Percentiles rank a stretch among this genome's conserved stretches.
Conservation (phyloP, 2,888 invertebrate species). For the Campaea margaritaria region DNA sequence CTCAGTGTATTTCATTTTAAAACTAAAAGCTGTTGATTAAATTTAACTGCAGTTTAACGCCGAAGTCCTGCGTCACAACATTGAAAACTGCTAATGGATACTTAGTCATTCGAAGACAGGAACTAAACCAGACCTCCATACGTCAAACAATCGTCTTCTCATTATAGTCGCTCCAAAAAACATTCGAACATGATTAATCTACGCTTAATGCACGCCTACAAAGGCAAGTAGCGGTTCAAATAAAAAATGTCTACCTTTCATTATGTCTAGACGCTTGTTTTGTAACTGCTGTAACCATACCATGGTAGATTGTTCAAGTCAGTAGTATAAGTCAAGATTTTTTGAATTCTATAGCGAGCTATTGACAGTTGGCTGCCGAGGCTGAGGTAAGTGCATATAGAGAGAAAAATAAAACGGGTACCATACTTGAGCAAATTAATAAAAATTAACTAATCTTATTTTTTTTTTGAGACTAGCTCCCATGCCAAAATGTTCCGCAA, state of each 20-base stretch:
- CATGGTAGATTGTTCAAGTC: not conserved
- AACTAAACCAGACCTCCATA: slow-evolving; percentile 19
- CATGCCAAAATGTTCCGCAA: no score
- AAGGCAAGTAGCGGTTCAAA: slow-evolving; percentile 55
- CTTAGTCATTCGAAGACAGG: slow-evolving; percentile 37
- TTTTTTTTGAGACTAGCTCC: no score
- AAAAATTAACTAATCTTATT: no score
- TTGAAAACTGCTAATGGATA: slow-evolving; percentile 15
- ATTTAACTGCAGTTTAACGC: not conserved
- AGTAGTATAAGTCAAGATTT: slow-evolving; percentile 11
- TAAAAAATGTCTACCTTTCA: slow-evolving; percentile 71
- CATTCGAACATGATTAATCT: slow-evolving; percentile 62
- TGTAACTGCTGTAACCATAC: slow-evolving; percentile 49
- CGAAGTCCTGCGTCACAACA: slow-evolving; percentile 1
- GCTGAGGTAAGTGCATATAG: no score
- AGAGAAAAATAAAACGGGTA: no score
- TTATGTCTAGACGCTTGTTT: slow-evolving; percentile 68
- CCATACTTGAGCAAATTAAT: no score
- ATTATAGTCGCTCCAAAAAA: slow-evolving; percentile 36
- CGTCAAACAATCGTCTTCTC: slow-evolving; percentile 19
- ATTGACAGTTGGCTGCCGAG: no score
- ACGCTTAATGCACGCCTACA: slow-evolving; percentile 62
- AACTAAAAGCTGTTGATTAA: no score
- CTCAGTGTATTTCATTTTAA: no score
- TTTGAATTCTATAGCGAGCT: slow-evolving; percentile 5